Conservation (phyloP, 2,797 vertebrate genomes). For the Chiroxiphia lanceolata region DNA sequence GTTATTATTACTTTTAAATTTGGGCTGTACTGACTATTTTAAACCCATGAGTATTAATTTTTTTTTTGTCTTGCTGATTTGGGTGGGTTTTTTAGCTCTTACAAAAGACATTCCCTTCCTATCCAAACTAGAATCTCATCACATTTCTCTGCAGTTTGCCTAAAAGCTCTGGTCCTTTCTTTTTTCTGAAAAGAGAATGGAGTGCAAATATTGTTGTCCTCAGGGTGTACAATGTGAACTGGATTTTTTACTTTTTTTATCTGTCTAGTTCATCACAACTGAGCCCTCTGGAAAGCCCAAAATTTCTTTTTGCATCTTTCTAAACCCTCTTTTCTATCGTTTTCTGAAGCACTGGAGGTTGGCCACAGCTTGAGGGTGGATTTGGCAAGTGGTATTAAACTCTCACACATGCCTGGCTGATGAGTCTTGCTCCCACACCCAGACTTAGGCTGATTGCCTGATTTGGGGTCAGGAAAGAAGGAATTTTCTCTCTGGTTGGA, state of each 20-base stretch:
- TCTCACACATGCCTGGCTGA: neutral
- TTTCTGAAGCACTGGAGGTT: neutral
- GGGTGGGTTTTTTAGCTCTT: neutral
- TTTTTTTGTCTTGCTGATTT: neutral
- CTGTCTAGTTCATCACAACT: neutral
- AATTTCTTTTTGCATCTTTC: neutral
- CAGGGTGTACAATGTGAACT: neutral
- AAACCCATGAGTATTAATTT: neutral
- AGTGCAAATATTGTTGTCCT: neutral
- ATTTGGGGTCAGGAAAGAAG: neutral
- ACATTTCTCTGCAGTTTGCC: neutral
- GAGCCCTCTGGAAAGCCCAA: neutral
- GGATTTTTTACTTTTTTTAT: neutral
- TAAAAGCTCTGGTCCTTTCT: neutral
- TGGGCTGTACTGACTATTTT: neutral
- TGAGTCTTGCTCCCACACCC: slow-evolving; percentile 16
- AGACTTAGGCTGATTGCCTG: neutral
- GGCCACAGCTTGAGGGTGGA: neutral
- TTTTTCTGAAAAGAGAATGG: neutral
- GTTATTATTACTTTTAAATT: neutral
- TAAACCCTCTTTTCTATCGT: neutral
- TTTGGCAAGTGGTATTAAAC: neutral
- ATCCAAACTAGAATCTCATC: neutral
- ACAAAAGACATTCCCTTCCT: neutral
- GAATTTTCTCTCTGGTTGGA: neutral